A percentile compares a stretch with the other conserved stretches of the same genome.
Conservation (phyloP, 2,797 vertebrate species). For the Fistularia commersonii region DNA sequence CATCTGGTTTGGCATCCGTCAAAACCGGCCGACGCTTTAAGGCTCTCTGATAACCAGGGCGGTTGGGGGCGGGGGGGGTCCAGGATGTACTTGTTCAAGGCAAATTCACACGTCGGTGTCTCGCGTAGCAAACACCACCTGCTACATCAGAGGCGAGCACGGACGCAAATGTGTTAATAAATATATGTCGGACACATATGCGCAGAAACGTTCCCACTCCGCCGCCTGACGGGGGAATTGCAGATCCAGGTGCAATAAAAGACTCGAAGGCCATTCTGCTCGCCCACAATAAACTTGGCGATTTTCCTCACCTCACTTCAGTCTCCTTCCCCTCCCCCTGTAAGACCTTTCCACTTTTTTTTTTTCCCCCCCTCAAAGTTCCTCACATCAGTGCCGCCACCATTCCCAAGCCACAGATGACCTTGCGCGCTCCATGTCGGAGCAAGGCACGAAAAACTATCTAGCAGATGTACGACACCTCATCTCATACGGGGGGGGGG, state of each 20-base stretch:
- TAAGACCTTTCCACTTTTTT: slow-evolving; percentile 17
- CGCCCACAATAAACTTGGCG: slow-evolving; percentile 24
- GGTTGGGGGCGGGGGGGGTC: slow-evolving; percentile 14
- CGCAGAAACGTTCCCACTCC: slow-evolving; percentile 20
- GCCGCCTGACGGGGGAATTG: slow-evolving; percentile 33
- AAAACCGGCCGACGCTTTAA: slow-evolving; percentile 14
- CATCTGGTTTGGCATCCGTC: slow-evolving; percentile 37
- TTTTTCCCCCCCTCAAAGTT: slow-evolving; percentile 11
- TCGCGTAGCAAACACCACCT: slow-evolving; percentile 59
- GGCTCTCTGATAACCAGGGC: slow-evolving; percentile 31
- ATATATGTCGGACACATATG: slow-evolving; percentile 31
- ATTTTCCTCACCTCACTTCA: slow-evolving; percentile 25
- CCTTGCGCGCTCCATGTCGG: slow-evolving; percentile 52
- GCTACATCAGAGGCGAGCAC: slow-evolving; percentile 38
- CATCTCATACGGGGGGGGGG: slow-evolving; percentile 54
- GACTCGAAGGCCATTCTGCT: slow-evolving; percentile 20
- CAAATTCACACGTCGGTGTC: too few relatives aligned
- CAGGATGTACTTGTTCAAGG: slow-evolving; percentile 48
- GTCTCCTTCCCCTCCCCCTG: too few relatives aligned
- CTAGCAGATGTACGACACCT: slow-evolving; percentile 69
- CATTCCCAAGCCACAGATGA: too few relatives aligned
- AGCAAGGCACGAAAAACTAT: slow-evolving; percentile 64
- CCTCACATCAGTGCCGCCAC: slow-evolving; percentile 18
- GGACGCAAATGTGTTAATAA: slow-evolving; percentile 26
- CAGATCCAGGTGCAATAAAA: slow-evolving; percentile 46